These are phyloP conservation scores for Dorcus parallelipipedus DNA, from an alignment of 2,888 invertebrate species.

Conservation along the genomic window DNA sequence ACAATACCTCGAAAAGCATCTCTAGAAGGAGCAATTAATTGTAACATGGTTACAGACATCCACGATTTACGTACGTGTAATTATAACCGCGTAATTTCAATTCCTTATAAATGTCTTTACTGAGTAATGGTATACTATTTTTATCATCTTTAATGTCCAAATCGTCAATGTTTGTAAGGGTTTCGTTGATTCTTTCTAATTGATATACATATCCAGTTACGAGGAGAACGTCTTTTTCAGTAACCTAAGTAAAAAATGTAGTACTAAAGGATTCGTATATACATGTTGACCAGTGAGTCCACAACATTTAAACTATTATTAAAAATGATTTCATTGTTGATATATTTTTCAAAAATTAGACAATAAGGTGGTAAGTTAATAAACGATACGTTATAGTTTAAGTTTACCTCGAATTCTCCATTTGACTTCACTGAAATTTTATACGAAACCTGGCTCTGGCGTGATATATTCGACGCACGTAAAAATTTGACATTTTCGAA, in stretches of 20 bases:
- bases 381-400: no score
- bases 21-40: conserved; percentile 18
- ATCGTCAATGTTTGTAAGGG: background rate
- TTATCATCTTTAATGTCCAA: background rate
- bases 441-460: conserved; percentile 22
- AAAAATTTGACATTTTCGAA: conserved; percentile 60
- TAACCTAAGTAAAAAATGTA: conserved; percentile 49
- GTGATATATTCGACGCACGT: conserved; percentile 55
- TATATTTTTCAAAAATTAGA: no score
- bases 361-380: no score
- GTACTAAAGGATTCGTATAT: background rate
- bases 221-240: conserved; percentile 64
- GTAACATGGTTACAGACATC: background rate
- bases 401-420: conserved; percentile 36
- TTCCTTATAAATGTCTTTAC: conserved; percentile 66
- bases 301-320: no score
- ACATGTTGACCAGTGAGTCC: no score
- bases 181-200: conserved; percentile 23
- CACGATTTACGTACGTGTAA: conserved; percentile 21
- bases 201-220: conserved; percentile 64
- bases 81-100: conserved; percentile 65
- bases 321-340: no score
- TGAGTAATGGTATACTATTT: conserved; percentile 3
- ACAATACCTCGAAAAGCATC: conserved; percentile 30
- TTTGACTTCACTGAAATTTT: conserved; percentile 25